phyloP scores from a whole-genome alignment of 2,797 vertebrate species.

The Gambelia wislizenii region DNA sequence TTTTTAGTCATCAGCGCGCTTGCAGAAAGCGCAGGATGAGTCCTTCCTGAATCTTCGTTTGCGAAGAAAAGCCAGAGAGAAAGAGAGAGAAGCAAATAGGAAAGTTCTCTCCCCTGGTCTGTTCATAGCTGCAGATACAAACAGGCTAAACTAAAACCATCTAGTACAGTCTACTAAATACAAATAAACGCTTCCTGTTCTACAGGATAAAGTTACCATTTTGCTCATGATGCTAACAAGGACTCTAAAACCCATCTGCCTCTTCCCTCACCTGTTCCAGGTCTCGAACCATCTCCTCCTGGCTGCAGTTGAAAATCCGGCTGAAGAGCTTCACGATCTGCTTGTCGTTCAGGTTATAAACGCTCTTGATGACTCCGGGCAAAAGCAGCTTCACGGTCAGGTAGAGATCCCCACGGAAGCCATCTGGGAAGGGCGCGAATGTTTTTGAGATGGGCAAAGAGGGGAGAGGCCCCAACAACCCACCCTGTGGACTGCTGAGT shows the following conservation, averaged over 20 bases:
- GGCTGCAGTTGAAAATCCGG: conserved; percentile 91
- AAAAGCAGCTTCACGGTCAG: conserved; percentile 95
- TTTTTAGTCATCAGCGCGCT: too few relatives aligned
- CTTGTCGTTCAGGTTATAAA: conserved; percentile 99
- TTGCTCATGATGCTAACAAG: too few relatives aligned
- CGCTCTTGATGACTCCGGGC: conserved; percentile 94
- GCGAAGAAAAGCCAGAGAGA: too few relatives aligned
- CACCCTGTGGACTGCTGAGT: neutral
- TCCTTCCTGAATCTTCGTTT: too few relatives aligned
- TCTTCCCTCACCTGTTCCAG: conserved; percentile 90
- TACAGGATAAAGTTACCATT: too few relatives aligned
- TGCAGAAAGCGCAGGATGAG: too few relatives aligned
- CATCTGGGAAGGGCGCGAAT: conserved; percentile 78
- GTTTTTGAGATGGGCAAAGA: neutral
- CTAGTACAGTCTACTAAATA: neutral
- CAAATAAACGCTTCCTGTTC: too few relatives aligned
- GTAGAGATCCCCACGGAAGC: conserved; percentile 93
- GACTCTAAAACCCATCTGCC: neutral
- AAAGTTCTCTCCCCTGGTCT: neutral
- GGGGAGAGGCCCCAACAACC: neutral
- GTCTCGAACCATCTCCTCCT: conserved; percentile 94
- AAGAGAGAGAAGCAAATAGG: too few relatives aligned
- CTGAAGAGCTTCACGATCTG: conserved; percentile 99
- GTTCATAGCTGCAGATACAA: neutral
- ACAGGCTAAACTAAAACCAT: too few relatives aligned